A percentile compares a stretch with the other conserved stretches of the same genome.
These are phyloP conservation scores for Acanthococcus lagerstroemiae DNA, from an alignment of 2,888 invertebrate genomes.

Conservation along the genomic window DNA sequence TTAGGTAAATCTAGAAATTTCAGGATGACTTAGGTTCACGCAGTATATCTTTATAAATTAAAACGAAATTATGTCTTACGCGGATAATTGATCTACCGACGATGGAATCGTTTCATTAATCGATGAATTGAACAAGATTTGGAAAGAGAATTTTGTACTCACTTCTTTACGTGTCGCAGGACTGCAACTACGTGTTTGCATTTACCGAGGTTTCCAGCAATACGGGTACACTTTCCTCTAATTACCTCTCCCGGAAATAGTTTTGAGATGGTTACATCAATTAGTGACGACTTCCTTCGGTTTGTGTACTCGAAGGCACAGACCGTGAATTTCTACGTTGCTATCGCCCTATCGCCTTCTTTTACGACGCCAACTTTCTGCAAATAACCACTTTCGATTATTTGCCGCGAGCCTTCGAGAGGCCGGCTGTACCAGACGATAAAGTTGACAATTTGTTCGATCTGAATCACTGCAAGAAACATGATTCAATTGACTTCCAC, in stretches of 20 bases:
- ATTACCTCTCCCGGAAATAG: background rate
- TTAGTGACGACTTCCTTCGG: background rate
- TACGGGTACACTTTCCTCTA: background rate
- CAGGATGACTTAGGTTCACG: too few relatives aligned
- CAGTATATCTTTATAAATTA: too few relatives aligned
- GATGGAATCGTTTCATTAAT: too few relatives aligned
- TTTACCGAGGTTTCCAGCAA: background rate
- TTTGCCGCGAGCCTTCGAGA: background rate
- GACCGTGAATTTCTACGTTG: background rate
- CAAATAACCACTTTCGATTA: background rate
- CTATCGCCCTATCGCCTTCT: background rate
- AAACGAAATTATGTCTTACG: too few relatives aligned
- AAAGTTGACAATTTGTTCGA: background rate
- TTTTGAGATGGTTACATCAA: background rate
- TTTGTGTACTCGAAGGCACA: background rate
- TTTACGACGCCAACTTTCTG: background rate
- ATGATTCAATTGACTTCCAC: too few relatives aligned
- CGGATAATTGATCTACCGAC: too few relatives aligned
- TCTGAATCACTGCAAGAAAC: background rate
- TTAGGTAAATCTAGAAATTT: too few relatives aligned
- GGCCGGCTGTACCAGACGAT: background rate
- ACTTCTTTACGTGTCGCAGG: background rate
- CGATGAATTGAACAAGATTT: too few relatives aligned
- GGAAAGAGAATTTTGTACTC: too few relatives aligned
- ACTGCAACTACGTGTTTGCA: background rate